Evolutionary conservation across 1,140 invertebrate species (phyloP), one percentile per base, ranked within the genome.

Genomic region (Caenorhabditis remanei): DNA sequence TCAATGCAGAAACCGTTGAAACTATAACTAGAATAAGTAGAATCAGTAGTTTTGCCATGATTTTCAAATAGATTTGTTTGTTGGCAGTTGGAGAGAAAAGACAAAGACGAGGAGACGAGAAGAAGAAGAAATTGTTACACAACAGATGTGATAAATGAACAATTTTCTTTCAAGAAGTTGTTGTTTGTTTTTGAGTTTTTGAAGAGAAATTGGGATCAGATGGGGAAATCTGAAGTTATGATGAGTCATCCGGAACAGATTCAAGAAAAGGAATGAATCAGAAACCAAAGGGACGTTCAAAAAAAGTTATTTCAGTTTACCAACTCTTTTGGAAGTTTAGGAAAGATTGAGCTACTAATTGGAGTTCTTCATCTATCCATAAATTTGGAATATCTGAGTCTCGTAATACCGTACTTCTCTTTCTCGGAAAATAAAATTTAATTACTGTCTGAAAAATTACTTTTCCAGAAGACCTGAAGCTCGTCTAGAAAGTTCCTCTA

Each of bases 141-240:
- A 50, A 79, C 16, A 50, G 19, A 71, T 71, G 65, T 71, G 71
- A 50, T 79, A 53, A 79, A 48, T 50, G 71, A 79, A 79, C 71
- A 9, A n/a, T 19, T 43, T 46, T 79, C 21, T 11, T 4, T 50
- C 8, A 40, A 11, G 8, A n/a, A 32, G 46, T 46, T 41, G 43
- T 41, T 48, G 71, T 79, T 50, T 79, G 71, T 79, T 79, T 79
- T 79, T 24, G 46, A 50, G 71, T 19, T 7, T 19, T 48, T 24
- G n/a, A n/a, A 79, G 40, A 71, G 19, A 71, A 43, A 71, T 14
- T 9, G 46, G 71, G 24, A 24, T 24, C 19, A 63, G 24, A 8
- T 32, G 14, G 6, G 21, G 3, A 40, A 0, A 32, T 32, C 21
- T 63, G 56, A 19, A n/a, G n/a, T 21, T n/a, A 58, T 21, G 11